Percentiles rank a stretch among this genome's conserved stretches.
Evolutionary conservation across 2,797 vertebrate species (phyloP).

Genomic region (Balearica regulorum): DNA sequence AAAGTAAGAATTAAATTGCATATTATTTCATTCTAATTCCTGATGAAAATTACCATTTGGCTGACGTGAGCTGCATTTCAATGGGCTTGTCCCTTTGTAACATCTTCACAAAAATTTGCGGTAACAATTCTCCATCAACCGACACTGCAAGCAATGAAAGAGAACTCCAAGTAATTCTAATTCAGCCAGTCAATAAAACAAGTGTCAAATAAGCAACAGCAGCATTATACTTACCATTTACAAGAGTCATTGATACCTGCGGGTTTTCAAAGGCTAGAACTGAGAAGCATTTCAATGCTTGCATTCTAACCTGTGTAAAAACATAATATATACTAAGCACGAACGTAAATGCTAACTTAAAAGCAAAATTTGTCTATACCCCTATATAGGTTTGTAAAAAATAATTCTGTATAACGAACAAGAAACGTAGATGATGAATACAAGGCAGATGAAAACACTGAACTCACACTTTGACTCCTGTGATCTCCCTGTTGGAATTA

Average conservation of each 20-base stretch:
- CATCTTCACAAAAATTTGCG: constrained; percentile 98
- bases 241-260: constrained; percentile 94
- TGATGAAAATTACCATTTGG: constrained; percentile 90
- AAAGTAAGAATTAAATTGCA: background rate
- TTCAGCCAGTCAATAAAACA: background rate
- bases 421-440: background rate
- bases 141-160: constrained; percentile 82
- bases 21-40: background rate
- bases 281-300: constrained; percentile 97
- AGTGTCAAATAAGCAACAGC: background rate
- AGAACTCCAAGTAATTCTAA: constrained; percentile 42
- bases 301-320: constrained; percentile 90
- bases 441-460: background rate
- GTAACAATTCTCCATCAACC: constrained; percentile 92
- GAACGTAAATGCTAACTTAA: background rate
- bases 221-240: constrained; percentile 86
- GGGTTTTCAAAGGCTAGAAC: constrained; percentile 97
- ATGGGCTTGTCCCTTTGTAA: constrained; percentile 98
- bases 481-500: background rate
- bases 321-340: background rate
- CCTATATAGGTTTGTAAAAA: background rate
- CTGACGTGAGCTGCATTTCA: constrained; percentile 98
- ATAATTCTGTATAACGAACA: background rate
- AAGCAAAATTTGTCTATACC: background rate
- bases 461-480: background rate